Conservation (phyloP, 2,797 vertebrate genomes). For the Melanotaenia trifasciata region DNA sequence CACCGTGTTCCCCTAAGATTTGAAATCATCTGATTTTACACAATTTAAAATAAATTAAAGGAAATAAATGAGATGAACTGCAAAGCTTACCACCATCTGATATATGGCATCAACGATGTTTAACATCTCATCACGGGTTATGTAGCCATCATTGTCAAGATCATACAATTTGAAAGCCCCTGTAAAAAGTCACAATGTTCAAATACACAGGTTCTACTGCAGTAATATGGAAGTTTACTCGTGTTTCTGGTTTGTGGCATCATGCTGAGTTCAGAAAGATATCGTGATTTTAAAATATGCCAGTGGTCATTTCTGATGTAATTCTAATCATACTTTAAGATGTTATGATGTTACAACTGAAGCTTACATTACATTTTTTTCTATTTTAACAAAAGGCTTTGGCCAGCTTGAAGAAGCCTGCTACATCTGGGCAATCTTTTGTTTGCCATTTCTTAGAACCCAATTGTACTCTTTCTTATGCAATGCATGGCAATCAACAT, state of each 20-base stretch:
- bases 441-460: slow-evolving; percentile 11
- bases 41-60: slow-evolving; percentile 7
- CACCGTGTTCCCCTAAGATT: slow-evolving; percentile 93
- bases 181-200: slow-evolving; percentile 61
- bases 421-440: slow-evolving; percentile 28
- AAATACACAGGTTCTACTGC: slow-evolving; percentile 6
- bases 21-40: slow-evolving; percentile 11
- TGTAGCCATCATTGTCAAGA: slow-evolving; percentile 97
- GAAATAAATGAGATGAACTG: neutral
- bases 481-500: slow-evolving; percentile 29
- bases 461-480: slow-evolving; percentile 31
- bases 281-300: neutral
- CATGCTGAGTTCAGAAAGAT: neutral
- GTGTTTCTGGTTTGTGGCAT: neutral
- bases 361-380: neutral
- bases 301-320: slow-evolving; percentile 5
- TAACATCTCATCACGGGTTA: slow-evolving; percentile 98
- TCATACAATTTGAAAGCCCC: slow-evolving; percentile 99
- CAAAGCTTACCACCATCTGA: slow-evolving; percentile 96
- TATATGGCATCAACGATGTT: slow-evolving; percentile 99
- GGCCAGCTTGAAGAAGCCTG: neutral
- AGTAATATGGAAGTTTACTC: neutral
- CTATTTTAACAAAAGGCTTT: neutral
- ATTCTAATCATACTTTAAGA: slow-evolving; percentile 1
- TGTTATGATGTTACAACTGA: slow-evolving; percentile 12